phyloP scores from a whole-genome alignment of 2,888 invertebrate species.

The Hoplodrina ambigua region DNA sequence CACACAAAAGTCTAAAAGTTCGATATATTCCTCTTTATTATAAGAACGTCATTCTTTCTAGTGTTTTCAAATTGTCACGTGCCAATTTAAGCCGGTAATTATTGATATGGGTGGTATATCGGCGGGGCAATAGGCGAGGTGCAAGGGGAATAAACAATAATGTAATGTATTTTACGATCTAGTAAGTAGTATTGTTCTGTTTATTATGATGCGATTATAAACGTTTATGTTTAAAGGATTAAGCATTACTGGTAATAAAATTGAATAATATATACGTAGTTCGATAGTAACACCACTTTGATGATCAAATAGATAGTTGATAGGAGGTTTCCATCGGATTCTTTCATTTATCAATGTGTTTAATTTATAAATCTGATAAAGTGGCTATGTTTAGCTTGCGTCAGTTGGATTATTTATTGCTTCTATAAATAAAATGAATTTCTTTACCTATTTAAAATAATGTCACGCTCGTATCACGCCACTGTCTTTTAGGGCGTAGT shows the following conservation, averaged over 20 bases:
- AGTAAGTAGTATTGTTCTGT: constrained; percentile 24
- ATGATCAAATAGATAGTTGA: constrained; percentile 14
- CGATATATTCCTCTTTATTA: neutral
- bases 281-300: constrained; percentile 17
- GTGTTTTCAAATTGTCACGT: constrained; percentile 24
- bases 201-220: constrained; percentile 28
- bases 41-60: neutral
- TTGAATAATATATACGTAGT: constrained; percentile 3
- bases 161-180: constrained; percentile 9
- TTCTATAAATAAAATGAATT: constrained; percentile 41
- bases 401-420: constrained; percentile 6
- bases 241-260: constrained; percentile 9
- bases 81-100: neutral
- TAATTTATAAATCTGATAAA: constrained; percentile 35
- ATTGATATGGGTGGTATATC: constrained; percentile 2
- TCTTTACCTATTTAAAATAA: neutral
- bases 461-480: constrained; percentile 25
- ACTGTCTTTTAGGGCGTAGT: neutral
- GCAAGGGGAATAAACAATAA: constrained; percentile 5
- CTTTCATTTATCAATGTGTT: constrained; percentile 27
- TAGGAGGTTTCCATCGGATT: neutral
- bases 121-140: neutral
- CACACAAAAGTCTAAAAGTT: constrained; percentile 2
- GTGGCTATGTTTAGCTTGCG: constrained; percentile 28
- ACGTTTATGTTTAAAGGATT: constrained; percentile 11